phyloP scores from a whole-genome alignment of 2,888 invertebrate species.

The Gastracanthus pulcherrimus region DNA sequence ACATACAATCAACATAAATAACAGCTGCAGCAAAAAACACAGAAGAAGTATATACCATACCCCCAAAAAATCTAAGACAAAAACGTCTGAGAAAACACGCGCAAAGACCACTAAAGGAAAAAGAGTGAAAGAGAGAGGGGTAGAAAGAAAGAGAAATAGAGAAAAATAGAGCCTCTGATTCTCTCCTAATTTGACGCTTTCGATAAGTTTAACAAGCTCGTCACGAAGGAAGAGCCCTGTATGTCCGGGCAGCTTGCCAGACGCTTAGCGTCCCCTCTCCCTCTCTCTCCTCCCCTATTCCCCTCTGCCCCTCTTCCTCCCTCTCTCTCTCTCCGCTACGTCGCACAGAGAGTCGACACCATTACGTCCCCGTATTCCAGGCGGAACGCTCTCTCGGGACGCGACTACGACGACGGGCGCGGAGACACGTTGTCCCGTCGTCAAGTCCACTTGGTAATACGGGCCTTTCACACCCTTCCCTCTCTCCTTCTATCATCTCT shows the following conservation, averaged over 20 bases:
- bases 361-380: slow-evolving; percentile 73
- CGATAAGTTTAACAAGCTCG: slow-evolving; percentile 77
- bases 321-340: slow-evolving; percentile 20
- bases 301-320: background rate
- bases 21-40: no score
- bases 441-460: slow-evolving; percentile 75
- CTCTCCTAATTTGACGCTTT: slow-evolving; percentile 76
- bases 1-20: no score
- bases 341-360: slow-evolving; percentile 69
- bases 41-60: no score
- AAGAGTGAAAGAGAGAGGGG: background rate
- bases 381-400: slow-evolving; percentile 68
- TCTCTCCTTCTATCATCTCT: no score
- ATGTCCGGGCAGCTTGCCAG: slow-evolving; percentile 75
- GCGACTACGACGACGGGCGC: slow-evolving; percentile 63
- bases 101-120: background rate
- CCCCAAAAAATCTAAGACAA: no score
- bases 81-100: background rate
- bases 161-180: slow-evolving; percentile 61
- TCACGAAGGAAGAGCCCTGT: slow-evolving; percentile 72
- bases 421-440: slow-evolving; percentile 64
- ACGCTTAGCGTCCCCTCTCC: slow-evolving; percentile 63
- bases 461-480: slow-evolving; percentile 63
- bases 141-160: slow-evolving; percentile 19
- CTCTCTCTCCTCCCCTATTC: slow-evolving; percentile 57